Conservation (phyloP, 2,888 invertebrate genomes). For the Cerastis leucographa region DNA sequence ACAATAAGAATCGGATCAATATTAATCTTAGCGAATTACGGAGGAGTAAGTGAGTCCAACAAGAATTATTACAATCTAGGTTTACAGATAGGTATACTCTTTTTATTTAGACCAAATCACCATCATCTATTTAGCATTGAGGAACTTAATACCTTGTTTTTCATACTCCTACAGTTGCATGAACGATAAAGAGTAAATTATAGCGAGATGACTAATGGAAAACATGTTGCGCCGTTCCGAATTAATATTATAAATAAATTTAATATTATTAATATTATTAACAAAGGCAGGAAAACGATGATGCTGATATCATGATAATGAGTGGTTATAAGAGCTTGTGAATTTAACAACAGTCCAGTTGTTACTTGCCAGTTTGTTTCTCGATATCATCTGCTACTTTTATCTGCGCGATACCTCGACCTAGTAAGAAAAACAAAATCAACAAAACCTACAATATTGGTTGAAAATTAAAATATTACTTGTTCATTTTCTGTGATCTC, state of each 20-base stretch:
- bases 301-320: not conserved
- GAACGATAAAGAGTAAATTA: not conserved
- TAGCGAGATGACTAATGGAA: not conserved
- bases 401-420: not conserved
- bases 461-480: not conserved
- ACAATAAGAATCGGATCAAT: not conserved
- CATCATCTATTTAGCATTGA: no score
- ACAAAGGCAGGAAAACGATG: not conserved
- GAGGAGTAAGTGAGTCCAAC: not conserved
- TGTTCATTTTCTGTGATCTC: not conserved
- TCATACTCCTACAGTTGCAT: not conserved
- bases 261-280: no score
- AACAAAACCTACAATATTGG: not conserved
- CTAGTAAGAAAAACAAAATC: not conserved
- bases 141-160: no score
- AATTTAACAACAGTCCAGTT: not conserved
- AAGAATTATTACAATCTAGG: not conserved
- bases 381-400: conserved; percentile 2
- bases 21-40: not conserved
- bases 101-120: not conserved
- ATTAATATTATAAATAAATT: no score
- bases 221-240: not conserved
- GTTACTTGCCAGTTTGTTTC: not conserved
- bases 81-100: not conserved
- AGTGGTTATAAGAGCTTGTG: not conserved